phyloP scores from a whole-genome alignment of 2,797 vertebrate species.

The Linurgus olivaceus region DNA sequence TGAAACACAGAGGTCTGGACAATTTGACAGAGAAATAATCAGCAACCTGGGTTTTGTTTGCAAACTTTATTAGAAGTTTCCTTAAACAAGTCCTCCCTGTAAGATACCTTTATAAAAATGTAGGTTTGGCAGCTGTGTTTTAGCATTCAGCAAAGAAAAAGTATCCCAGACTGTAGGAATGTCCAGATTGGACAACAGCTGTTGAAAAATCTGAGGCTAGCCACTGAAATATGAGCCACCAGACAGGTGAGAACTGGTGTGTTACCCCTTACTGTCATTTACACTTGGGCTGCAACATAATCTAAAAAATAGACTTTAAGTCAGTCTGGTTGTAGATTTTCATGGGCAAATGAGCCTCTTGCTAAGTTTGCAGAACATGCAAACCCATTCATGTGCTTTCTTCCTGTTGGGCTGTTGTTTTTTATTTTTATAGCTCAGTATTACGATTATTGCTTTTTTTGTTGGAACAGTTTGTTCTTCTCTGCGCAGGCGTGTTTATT shows the following conservation, averaged over 20 bases:
- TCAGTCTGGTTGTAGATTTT: not conserved
- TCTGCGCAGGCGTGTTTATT: not conserved
- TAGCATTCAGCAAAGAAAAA: not conserved
- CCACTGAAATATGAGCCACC: not conserved
- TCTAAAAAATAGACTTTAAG: not conserved
- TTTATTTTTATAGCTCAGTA: not conserved
- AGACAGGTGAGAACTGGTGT: not conserved
- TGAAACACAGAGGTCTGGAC: not conserved
- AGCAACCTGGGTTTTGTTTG: not conserved
- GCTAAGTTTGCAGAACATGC: not conserved
- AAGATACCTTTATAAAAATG: not conserved
- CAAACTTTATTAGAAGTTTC: not conserved
- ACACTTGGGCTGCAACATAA: not conserved
- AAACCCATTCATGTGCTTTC: not conserved
- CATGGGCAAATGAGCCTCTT: not conserved
- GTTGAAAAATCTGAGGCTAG: not conserved
- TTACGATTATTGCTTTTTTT: not conserved
- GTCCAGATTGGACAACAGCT: not conserved
- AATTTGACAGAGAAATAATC: not conserved
- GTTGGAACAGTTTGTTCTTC: not conserved
- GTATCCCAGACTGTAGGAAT: not conserved
- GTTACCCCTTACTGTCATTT: fast-evolving
- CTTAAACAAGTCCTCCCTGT: not conserved
- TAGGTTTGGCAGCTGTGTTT: not conserved
- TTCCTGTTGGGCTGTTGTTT: not conserved